These are phyloP conservation scores for Darevskia nairensis DNA, from an alignment of 2,797 vertebrate genomes.

Conservation along the genomic window DNA sequence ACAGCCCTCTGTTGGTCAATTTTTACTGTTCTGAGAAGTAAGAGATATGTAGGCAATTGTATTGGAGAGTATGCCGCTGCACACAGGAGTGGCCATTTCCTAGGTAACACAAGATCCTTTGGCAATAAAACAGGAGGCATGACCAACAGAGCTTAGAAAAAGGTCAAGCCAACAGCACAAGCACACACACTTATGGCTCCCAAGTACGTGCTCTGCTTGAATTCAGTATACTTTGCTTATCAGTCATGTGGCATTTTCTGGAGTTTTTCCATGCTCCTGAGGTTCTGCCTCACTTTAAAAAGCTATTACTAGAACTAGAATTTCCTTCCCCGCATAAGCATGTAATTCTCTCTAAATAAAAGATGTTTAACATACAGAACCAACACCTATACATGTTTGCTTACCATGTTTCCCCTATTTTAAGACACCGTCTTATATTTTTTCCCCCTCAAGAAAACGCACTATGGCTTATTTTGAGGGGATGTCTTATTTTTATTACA, in stretches of 20 bases:
- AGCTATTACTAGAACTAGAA: neutral
- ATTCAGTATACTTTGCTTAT: slow-evolving; percentile 7
- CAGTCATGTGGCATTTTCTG: neutral
- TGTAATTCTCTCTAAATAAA: neutral
- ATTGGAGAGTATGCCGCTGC: neutral
- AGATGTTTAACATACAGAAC: too few species aligned
- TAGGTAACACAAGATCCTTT: neutral
- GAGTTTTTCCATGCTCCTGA: fast-evolving
- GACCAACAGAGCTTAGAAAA: slow-evolving; percentile 21
- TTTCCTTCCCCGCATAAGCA: neutral
- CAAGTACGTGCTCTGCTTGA: neutral
- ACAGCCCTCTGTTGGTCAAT: neutral
- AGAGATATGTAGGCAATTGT: slow-evolving; percentile 4
- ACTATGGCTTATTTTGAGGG: too few species aligned
- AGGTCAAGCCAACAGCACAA: neutral
- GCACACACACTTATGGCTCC: neutral
- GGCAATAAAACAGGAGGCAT: slow-evolving; percentile 13
- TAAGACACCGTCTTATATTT: too few species aligned
- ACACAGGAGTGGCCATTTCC: neutral
- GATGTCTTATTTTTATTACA: too few species aligned
- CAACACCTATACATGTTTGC: neutral
- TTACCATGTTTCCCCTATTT: too few species aligned
- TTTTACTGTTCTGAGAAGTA: neutral
- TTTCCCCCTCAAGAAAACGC: too few species aligned
- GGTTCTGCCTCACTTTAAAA: neutral